Conservation (phyloP, 2,888 invertebrate genomes). For the Timema cristinae region DNA sequence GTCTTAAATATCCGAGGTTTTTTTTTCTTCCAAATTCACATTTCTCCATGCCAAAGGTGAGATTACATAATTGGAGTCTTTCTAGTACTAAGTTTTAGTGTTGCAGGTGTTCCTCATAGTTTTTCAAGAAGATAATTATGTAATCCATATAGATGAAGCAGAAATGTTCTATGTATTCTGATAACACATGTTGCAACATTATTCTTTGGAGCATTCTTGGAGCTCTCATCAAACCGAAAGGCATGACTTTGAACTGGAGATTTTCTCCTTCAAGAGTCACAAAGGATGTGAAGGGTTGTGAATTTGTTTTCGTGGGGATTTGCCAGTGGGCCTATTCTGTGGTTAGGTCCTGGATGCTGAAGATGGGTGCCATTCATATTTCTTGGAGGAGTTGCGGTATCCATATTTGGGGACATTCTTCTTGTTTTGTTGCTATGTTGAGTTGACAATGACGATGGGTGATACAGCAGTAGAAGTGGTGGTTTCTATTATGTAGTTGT, state of each 20-base stretch:
- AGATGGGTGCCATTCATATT: too few relatives aligned
- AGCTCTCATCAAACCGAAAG: constrained; percentile 44
- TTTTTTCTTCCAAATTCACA: neutral
- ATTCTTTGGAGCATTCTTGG: constrained; percentile 43
- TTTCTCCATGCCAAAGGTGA: neutral
- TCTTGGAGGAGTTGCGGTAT: too few relatives aligned
- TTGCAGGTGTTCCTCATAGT: constrained; percentile 8
- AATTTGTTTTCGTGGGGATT: neutral
- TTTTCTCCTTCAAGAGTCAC: neutral
- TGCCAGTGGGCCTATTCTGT: too few relatives aligned
- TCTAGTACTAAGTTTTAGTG: neutral
- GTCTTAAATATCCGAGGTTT: constrained; percentile 14
- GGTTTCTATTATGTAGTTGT: too few relatives aligned
- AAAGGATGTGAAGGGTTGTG: neutral
- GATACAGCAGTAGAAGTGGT: too few relatives aligned
- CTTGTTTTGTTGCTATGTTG: too few relatives aligned
- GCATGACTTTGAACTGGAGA: constrained; percentile 37
- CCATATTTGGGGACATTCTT: too few relatives aligned
- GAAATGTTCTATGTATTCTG: constrained; percentile 30
- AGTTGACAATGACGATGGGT: too few relatives aligned
- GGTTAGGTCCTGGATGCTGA: too few relatives aligned
- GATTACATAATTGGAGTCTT: neutral
- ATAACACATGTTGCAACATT: constrained; percentile 40
- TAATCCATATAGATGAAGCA: constrained; percentile 36
- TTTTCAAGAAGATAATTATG: constrained; percentile 21